phyloP scores from a whole-genome alignment of 2,797 vertebrate species.

The Rhinella marina region DNA sequence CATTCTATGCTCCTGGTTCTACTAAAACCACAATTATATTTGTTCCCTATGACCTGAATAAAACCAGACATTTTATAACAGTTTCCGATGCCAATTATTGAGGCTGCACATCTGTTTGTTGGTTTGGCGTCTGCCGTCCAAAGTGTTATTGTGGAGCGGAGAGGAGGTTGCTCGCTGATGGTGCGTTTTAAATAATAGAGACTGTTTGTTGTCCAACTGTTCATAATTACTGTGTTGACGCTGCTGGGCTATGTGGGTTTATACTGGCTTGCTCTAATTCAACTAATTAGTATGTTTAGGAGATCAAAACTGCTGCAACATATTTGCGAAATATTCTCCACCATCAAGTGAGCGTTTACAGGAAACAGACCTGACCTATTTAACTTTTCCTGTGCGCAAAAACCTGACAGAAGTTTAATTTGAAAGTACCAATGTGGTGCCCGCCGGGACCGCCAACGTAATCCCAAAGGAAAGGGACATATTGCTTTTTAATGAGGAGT shows the following conservation, averaged over 20 bases:
- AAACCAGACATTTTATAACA: constrained; percentile 58
- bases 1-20: constrained; percentile 23
- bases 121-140: constrained; percentile 60
- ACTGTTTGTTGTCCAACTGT: constrained; percentile 63
- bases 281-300: constrained; percentile 61
- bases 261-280: constrained; percentile 61
- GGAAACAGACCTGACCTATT: constrained; percentile 51
- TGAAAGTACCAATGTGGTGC: not conserved
- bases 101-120: constrained; percentile 63
- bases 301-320: constrained; percentile 61
- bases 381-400: constrained; percentile 19
- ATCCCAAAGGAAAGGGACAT: constrained; percentile 10
- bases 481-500: constrained; percentile 20
- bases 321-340: constrained; percentile 53
- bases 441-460: not conserved
- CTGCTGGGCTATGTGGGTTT: constrained; percentile 63
- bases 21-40: constrained; percentile 58
- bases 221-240: constrained; percentile 63
- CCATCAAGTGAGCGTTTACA: constrained; percentile 32
- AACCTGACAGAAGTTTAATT: constrained; percentile 1
- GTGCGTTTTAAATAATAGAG: constrained; percentile 62
- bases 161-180: constrained; percentile 55
- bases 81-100: constrained; percentile 60
- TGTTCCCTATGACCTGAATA: constrained; percentile 61
- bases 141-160: constrained; percentile 60